Evolutionary conservation across 2,888 invertebrate genomes (phyloP), one percentile per base, ranked within the genome.

Genomic region (Nudaria mundana): DNA sequence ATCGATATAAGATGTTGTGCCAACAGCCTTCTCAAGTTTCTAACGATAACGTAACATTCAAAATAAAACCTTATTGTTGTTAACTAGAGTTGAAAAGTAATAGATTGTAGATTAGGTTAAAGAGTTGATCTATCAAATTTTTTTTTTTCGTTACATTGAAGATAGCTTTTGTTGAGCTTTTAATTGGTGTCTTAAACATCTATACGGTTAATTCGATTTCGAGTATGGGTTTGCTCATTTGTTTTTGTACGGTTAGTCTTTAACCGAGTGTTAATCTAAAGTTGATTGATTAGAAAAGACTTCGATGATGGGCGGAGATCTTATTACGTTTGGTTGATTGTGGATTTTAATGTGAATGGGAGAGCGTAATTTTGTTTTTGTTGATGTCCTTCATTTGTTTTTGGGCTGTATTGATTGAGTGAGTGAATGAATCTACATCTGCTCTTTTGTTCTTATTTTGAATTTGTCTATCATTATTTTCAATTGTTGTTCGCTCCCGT

Each of bases 1-100:
- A 88, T 88, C 88, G 87, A 86, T 85, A 87, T 84, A 81, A 87
- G 86, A 87, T 86, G 87, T 85, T 86, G 85, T 86, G 85, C 87
- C 86, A 88, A 88, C 87, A 87, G 78, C 80, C 84, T 81, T 79
- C 79, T 81, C 74, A 54, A 57, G 69, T 82, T 77, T 71, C 76
- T 62, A 52, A 44, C 37, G 12, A 12, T 1, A 2, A 10, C 3
- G 0, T 1, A 15, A 3, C 23, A 23, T 28, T 26, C 11, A 5
- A 72, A 54, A 57, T 44, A 70, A 14, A 45, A 50, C 56, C 56
- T 48, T 75, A 57, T 15, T 0, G 0, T 0, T 0, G 1, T 43
- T 1, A 25, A 30, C 65, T 68, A 72, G 2, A 36, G 3, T 16
- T 56, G 47, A 0, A 5, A 3, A 2, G 3, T 3, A 5, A n/a